phyloP scores from a whole-genome alignment of 2,113 vertebrate species.

The Pogona vitticeps region DNA sequence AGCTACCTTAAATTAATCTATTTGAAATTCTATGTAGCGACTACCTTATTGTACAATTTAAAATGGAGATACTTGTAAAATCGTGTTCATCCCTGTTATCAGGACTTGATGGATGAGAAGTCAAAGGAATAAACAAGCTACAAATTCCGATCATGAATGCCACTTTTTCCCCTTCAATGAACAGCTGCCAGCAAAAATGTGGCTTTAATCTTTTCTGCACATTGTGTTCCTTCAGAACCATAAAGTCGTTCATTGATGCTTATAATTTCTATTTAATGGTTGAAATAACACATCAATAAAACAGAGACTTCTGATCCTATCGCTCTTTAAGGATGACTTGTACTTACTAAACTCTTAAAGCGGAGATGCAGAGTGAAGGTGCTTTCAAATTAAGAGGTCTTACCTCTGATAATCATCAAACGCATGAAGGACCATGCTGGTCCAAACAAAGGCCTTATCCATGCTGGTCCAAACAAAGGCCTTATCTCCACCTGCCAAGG shows the following conservation, averaged over 20 bases:
- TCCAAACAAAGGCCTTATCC: too few relatives aligned
- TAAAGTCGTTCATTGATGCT: background rate
- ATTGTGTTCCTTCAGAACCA: background rate
- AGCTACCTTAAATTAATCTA: background rate
- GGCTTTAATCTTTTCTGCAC: background rate
- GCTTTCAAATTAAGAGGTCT: background rate
- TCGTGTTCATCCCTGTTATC: background rate
- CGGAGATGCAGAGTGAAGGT: background rate
- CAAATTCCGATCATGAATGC: background rate
- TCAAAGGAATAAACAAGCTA: background rate
- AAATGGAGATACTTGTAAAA: background rate
- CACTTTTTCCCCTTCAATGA: background rate
- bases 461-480: background rate
- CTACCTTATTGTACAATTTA: background rate
- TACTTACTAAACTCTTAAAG: background rate
- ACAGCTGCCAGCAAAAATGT: background rate
- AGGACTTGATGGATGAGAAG: background rate
- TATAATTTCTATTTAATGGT: background rate
- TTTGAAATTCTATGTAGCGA: background rate
- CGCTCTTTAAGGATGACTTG: background rate
- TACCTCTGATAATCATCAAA: background rate
- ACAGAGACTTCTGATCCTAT: background rate
- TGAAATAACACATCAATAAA: constrained; percentile 14
- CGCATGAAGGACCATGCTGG: background rate
- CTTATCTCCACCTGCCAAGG: background rate